A percentile compares a stretch with the other conserved stretches of the same genome.
Conservation (phyloP, 2,113 vertebrate species). For the Silurus glanis region DNA sequence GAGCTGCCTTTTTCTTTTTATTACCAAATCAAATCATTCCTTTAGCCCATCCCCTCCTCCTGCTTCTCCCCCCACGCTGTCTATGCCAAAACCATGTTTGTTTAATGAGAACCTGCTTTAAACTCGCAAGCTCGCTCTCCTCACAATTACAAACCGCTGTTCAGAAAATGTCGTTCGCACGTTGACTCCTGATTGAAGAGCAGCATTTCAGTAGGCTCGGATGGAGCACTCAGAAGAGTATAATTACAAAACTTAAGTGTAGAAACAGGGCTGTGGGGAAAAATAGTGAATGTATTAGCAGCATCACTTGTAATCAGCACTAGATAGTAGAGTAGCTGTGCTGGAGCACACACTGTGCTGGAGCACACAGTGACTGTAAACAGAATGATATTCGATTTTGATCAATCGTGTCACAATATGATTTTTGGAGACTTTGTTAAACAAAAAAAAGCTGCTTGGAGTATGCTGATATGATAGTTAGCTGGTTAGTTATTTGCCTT, state of each 20-base stretch:
- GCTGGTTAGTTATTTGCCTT: too few species aligned
- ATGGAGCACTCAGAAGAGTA: conserved; percentile 6
- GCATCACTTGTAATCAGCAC: conserved; percentile 12
- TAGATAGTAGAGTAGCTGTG: not conserved
- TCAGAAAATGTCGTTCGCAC: not conserved
- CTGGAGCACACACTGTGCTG: too few species aligned
- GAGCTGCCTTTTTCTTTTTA: conserved; percentile 17
- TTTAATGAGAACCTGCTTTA: conserved; percentile 45
- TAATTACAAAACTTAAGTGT: conserved; percentile 16
- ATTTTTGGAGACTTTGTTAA: not conserved
- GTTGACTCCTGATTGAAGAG: conserved; percentile 27
- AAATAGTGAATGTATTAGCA: conserved; percentile 7
- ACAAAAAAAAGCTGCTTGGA: too few species aligned
- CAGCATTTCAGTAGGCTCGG: not conserved
- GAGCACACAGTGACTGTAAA: not conserved
- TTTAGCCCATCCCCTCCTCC: conserved; percentile 10
- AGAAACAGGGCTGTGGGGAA: conserved; percentile 3
- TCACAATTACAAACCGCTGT: conserved; percentile 29
- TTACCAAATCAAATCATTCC: conserved; percentile 36
- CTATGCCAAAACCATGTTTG: conserved; percentile 26
- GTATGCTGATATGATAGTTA: too few species aligned
- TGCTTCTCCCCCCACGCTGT: not conserved
- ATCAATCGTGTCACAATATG: not conserved
- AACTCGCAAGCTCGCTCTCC: conserved; percentile 18
- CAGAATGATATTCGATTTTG: not conserved